phyloP scores from a whole-genome alignment of 1,140 invertebrate genomes.

The Lepidurus couesii region DNA sequence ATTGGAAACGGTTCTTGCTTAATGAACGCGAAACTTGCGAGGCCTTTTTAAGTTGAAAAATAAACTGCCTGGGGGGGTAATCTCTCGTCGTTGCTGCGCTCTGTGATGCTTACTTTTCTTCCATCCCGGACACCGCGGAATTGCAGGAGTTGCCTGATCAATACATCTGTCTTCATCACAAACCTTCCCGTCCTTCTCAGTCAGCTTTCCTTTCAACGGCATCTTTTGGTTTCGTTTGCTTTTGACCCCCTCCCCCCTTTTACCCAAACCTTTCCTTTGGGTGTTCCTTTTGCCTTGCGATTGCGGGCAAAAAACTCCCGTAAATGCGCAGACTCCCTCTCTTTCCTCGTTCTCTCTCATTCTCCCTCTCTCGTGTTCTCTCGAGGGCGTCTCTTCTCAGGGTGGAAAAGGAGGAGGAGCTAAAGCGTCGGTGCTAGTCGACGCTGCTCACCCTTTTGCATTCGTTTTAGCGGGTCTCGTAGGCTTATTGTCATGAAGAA shows the following conservation, averaged over 20 bases:
- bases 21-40: no score
- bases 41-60: no score
- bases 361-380: no score
- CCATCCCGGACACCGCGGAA: background rate
- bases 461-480: slow-evolving; percentile 1
- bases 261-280: background rate
- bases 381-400: background rate
- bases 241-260: background rate
- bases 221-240: slow-evolving; percentile 22
- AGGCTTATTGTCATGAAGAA: slow-evolving; percentile 19
- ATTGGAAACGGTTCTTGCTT: no score
- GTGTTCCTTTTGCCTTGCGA: background rate
- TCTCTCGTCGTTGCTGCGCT: no score
- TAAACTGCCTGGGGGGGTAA: no score
- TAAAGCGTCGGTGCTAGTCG: background rate
- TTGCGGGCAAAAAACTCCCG: background rate
- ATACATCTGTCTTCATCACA: slow-evolving; percentile 22
- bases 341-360: background rate
- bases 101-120: no score
- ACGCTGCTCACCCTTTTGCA: background rate
- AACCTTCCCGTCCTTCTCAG: slow-evolving; percentile 14
- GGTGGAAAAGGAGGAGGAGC: background rate
- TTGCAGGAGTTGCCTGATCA: slow-evolving; percentile 18
- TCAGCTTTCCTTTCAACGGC: slow-evolving; percentile 18
- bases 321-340: background rate